Conservation (phyloP, 2,113 vertebrate species). For the Platanista minor region DNA sequence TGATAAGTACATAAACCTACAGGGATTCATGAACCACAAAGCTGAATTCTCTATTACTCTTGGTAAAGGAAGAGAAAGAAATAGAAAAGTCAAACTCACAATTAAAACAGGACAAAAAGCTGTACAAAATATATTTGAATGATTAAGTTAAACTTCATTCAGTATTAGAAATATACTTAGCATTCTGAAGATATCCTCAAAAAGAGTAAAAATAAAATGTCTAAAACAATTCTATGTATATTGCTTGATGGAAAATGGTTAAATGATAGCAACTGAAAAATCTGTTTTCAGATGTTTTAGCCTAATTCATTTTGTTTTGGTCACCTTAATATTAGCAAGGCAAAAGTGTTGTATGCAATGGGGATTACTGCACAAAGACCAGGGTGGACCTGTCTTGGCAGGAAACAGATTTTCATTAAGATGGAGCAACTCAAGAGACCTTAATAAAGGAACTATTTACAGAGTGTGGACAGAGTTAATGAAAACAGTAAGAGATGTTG, state of each 20-base stretch:
- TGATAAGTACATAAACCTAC: not conserved
- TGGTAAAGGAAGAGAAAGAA: not conserved
- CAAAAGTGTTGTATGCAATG: not conserved
- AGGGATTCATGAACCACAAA: not conserved
- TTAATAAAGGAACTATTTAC: constrained; percentile 1
- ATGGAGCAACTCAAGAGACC: not conserved
- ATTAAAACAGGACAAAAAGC: not conserved
- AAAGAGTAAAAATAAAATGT: not conserved
- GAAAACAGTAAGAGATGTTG: not conserved
- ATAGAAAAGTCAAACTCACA: not conserved
- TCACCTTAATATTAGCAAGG: not conserved
- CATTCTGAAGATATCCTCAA: not conserved
- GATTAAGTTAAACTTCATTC: not conserved
- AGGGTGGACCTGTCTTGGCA: not conserved
- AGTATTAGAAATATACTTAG: not conserved
- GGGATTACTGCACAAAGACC: not conserved
- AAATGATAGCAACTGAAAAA: not conserved
- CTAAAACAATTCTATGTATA: not conserved
- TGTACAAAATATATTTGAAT: not conserved
- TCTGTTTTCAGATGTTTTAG: not conserved
- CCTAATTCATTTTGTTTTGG: not conserved
- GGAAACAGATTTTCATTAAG: not conserved
- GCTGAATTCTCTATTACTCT: not conserved
- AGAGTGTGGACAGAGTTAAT: not conserved
- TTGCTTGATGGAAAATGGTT: not conserved